Evolutionary conservation across 2,113 vertebrate genomes (phyloP).

Genomic region (Genyomyrus donnyi): DNA sequence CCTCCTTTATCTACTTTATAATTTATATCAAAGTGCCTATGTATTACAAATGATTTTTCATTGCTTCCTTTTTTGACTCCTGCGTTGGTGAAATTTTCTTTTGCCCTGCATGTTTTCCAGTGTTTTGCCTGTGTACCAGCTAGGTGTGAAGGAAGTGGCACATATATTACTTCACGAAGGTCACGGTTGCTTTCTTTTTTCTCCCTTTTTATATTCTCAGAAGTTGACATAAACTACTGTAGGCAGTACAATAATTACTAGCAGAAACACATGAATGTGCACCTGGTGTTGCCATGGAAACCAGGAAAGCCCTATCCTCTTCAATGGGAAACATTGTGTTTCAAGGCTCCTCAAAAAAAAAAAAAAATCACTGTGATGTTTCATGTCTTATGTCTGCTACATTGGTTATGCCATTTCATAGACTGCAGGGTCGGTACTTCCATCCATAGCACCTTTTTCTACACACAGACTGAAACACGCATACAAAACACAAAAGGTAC

Average conservation of each 20-base stretch:
- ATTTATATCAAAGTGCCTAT: background rate
- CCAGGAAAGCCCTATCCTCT: constrained; percentile 19
- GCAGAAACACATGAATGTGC: constrained; percentile 26
- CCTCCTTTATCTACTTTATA: background rate
- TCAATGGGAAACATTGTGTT: background rate
- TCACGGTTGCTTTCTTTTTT: background rate
- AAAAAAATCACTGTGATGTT: background rate
- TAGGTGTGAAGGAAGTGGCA: background rate
- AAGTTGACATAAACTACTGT: background rate
- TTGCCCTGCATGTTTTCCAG: background rate
- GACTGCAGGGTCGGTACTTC: background rate
- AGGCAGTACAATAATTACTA: constrained; percentile 23
- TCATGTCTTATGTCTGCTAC: background rate
- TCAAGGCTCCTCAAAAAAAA: background rate
- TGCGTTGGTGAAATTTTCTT: background rate
- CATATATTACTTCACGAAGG: background rate
- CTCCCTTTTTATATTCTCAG: background rate
- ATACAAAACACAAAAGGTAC: background rate
- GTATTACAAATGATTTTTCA: background rate
- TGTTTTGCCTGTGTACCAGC: background rate
- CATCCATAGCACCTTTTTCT: background rate
- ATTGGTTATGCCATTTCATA: background rate
- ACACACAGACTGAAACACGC: background rate
- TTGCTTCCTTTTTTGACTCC: background rate
- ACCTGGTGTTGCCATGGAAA: constrained; percentile 38